Conservation (phyloP, 2,797 vertebrate genomes). For the Diceros bicornis region DNA sequence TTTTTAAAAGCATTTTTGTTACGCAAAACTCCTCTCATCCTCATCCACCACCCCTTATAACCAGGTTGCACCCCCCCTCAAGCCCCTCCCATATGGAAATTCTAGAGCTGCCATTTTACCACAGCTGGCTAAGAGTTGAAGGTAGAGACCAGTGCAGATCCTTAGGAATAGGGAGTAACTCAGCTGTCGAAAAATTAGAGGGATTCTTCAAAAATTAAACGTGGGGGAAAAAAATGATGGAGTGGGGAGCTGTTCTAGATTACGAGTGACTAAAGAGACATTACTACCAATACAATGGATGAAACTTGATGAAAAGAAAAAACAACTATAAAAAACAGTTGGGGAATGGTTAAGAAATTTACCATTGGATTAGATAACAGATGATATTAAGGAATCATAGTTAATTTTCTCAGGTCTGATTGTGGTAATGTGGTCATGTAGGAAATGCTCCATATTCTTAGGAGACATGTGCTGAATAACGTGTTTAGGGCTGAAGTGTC, state of each 20-base stretch:
- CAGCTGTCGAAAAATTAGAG: background rate
- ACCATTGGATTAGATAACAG: background rate
- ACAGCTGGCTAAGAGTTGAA: background rate
- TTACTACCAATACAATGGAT: background rate
- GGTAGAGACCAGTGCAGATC: background rate
- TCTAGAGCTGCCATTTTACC: background rate
- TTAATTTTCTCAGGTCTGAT: slow-evolving; percentile 35
- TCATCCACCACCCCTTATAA: background rate
- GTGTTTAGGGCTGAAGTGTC: background rate
- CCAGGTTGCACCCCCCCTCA: background rate
- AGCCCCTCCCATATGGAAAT: background rate
- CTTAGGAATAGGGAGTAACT: background rate
- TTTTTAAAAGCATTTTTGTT: background rate
- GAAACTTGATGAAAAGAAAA: background rate
- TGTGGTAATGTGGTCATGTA: background rate
- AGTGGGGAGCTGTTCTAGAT: background rate
- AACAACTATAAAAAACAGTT: background rate
- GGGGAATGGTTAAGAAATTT: slow-evolving; percentile 25
- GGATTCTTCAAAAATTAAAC: slow-evolving; percentile 1
- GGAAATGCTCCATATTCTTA: background rate
- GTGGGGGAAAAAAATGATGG: too few species aligned
- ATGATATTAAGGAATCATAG: background rate
- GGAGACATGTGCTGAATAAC: background rate
- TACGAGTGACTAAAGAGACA: background rate
- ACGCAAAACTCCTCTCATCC: background rate